Evolutionary conservation across 2,888 invertebrate species (phyloP).

Genomic region (Pseudococcus jackbeardsleyi): DNA sequence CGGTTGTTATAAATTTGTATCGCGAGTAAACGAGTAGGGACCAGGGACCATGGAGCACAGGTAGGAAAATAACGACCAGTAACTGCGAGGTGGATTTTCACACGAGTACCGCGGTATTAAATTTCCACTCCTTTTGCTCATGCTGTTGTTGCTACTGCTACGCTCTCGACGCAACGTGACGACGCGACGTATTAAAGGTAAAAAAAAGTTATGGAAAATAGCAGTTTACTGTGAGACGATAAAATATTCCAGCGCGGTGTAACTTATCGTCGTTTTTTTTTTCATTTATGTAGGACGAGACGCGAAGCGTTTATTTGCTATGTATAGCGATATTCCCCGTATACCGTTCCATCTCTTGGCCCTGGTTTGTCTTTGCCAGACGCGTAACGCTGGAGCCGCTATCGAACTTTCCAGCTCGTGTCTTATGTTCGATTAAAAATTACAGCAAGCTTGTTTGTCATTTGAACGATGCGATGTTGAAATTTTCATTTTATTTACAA

Average conservation of each 20-base stretch:
- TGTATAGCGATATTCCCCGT: too few relatives aligned
- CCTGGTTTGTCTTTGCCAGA: too few relatives aligned
- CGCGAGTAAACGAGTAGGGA: too few relatives aligned
- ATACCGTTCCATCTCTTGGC: too few relatives aligned
- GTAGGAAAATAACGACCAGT: neutral
- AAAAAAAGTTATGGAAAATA: conserved; percentile 25
- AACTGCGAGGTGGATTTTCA: neutral
- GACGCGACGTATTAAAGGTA: neutral
- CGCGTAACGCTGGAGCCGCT: neutral
- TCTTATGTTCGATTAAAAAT: conserved; percentile 14
- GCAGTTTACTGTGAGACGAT: neutral
- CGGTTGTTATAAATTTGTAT: neutral
- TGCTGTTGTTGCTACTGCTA: neutral
- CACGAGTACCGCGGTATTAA: conserved; percentile 3
- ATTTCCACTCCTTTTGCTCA: neutral
- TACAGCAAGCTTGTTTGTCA: neutral
- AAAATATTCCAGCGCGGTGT: neutral
- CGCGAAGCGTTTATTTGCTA: too few relatives aligned
- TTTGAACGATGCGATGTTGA: neutral
- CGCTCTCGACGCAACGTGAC: neutral
- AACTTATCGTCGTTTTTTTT: neutral
- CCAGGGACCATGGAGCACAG: too few relatives aligned
- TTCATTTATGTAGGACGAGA: too few relatives aligned
- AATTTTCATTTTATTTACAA: neutral
- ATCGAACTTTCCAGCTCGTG: neutral